phyloP scores from a whole-genome alignment of 2,113 vertebrate species.

The Pygoscelis adeliae region DNA sequence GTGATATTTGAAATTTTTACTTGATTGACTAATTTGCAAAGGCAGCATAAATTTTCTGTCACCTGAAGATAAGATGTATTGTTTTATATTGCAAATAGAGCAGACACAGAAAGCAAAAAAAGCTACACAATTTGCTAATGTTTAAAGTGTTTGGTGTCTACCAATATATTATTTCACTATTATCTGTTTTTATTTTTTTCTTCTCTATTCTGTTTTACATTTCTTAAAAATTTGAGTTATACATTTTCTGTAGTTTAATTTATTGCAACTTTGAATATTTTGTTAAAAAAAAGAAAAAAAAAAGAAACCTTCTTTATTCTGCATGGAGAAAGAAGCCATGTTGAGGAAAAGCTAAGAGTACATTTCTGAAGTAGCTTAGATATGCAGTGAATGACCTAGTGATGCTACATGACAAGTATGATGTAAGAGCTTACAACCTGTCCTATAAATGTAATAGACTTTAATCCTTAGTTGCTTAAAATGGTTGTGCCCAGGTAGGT shows the following conservation, averaged over 20 bases:
- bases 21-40: neutral
- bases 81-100: neutral
- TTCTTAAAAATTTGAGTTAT: fast-evolving
- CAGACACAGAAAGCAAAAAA: neutral
- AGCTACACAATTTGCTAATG: neutral
- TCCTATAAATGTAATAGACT: neutral
- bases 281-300: neutral
- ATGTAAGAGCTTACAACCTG: neutral
- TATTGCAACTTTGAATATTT: neutral
- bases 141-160: neutral
- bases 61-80: neutral
- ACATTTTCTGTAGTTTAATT: neutral
- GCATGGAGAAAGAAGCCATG: neutral
- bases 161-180: neutral
- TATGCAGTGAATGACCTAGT: neutral
- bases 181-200: neutral
- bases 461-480: neutral
- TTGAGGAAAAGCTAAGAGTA: neutral
- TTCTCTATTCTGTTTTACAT: neutral
- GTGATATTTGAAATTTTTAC: neutral
- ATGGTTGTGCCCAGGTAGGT: neutral
- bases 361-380: neutral
- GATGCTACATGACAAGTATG: neutral
- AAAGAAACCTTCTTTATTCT: neutral
- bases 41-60: neutral